A percentile compares a stretch with the other conserved stretches of the same genome.
Conservation (phyloP, 1,140 invertebrate genomes). For the Heliconius himera region DNA sequence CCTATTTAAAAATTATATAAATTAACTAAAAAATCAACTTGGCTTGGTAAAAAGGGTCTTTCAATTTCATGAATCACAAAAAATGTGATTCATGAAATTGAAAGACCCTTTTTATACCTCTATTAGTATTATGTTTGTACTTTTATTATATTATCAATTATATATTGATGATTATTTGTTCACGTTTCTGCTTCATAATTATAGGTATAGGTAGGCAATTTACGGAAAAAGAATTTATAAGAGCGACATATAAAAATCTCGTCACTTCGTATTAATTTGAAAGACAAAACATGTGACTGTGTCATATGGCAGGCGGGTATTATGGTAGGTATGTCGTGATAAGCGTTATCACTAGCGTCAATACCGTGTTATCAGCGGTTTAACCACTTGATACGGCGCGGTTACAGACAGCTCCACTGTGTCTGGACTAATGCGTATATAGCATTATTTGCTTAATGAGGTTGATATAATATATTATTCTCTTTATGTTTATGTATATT, state of each 20-base stretch:
- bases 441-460: slow-evolving; percentile 58
- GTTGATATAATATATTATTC: slow-evolving; percentile 41
- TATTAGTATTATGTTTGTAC: too few relatives aligned
- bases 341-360: slow-evolving; percentile 46
- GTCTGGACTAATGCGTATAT: slow-evolving; percentile 68
- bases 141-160: background rate
- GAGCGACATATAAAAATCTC: background rate
- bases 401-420: slow-evolving; percentile 60
- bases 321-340: slow-evolving; percentile 25
- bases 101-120: too few relatives aligned
- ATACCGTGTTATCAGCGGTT: slow-evolving; percentile 50
- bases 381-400: slow-evolving; percentile 61
- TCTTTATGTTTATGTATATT: background rate
- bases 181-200: too few relatives aligned
- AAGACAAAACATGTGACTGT: slow-evolving; percentile 24
- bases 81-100: too few relatives aligned
- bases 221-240: too few relatives aligned
- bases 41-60: too few relatives aligned
- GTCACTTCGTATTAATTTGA: background rate
- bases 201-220: too few relatives aligned
- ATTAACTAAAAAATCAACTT: too few relatives aligned
- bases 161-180: too few relatives aligned
- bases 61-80: too few relatives aligned
- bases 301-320: slow-evolving; percentile 25
- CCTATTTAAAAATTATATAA: too few relatives aligned